Percentiles rank a stretch among this genome's conserved stretches.
Conservation (phyloP, 2,888 invertebrate genomes). For the Hymenopus coronatus region DNA sequence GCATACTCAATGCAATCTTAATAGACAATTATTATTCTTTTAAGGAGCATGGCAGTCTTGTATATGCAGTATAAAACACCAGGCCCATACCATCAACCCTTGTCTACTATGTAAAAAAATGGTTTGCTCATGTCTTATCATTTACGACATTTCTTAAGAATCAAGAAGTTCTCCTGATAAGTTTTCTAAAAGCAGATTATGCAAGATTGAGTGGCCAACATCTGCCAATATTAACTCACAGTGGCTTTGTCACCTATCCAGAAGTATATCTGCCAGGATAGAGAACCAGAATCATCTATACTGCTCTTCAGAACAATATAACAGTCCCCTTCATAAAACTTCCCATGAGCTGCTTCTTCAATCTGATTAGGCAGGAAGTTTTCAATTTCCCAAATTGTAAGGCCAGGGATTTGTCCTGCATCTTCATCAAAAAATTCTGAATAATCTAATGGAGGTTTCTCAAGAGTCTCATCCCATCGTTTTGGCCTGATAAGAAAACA, state of each 20-base stretch:
- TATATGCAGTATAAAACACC: no score
- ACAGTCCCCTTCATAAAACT: conserved; percentile 98
- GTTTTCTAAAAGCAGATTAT: no score
- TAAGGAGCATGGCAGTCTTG: no score
- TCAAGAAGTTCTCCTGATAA: no score
- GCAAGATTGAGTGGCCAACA: no score
- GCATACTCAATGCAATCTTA: no score
- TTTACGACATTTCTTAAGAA: no score
- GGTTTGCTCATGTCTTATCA: no score
- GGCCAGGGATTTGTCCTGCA: conserved; percentile 87
- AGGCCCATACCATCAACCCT: no score
- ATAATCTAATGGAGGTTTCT: conserved; percentile 94
- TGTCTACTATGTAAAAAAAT: no score
- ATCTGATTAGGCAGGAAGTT: conserved; percentile 96
- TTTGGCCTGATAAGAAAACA: conserved; percentile 65
- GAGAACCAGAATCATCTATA: conserved; percentile 76
- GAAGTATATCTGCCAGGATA: conserved; percentile 96
- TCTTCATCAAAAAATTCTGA: conserved; percentile 96
- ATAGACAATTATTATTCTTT: no score
- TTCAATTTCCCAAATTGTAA: conserved; percentile 98
- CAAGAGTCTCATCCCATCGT: conserved; percentile 93
- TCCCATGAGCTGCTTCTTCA: conserved; percentile 90
- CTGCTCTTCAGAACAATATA: conserved; percentile 93
- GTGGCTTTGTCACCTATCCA: conserved; percentile 98
- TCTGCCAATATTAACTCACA: conserved; percentile 52